Evolutionary conservation across 2,113 vertebrate genomes (phyloP).

Genomic region (Oryzias woworae): DNA sequence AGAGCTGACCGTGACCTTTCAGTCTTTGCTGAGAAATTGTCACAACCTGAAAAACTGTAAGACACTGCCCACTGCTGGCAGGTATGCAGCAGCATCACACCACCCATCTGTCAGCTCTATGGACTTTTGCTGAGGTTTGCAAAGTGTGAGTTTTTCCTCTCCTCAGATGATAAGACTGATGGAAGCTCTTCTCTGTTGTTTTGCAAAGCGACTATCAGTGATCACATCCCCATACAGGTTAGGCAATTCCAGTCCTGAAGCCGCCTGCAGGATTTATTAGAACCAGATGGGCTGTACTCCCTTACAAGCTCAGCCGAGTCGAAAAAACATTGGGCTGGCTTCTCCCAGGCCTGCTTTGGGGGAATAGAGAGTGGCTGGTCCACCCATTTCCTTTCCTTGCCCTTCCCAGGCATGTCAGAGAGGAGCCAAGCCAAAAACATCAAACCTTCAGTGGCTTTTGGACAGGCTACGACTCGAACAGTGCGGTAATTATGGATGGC

Average conservation of each 20-base stretch:
- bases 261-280: slow-evolving; percentile 76
- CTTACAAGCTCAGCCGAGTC: slow-evolving; percentile 69
- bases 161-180: slow-evolving; percentile 35
- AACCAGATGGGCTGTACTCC: slow-evolving; percentile 78
- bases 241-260: slow-evolving; percentile 67
- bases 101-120: slow-evolving; percentile 46
- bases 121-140: slow-evolving; percentile 30
- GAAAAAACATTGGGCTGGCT: slow-evolving; percentile 75
- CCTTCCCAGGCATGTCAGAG: slow-evolving; percentile 91
- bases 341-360: slow-evolving; percentile 71
- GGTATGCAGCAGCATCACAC: slow-evolving; percentile 50
- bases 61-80: slow-evolving; percentile 66
- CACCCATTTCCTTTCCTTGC: slow-evolving; percentile 94
- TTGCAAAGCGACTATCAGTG: slow-evolving; percentile 58
- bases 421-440: slow-evolving; percentile 85
- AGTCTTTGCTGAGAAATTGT: slow-evolving; percentile 36
- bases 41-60: slow-evolving; percentile 21
- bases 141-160: slow-evolving; percentile 38
- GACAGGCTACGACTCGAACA: slow-evolving; percentile 76
- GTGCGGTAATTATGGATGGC: slow-evolving; percentile 70
- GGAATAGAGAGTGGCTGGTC: slow-evolving; percentile 80
- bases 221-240: slow-evolving; percentile 68
- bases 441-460: slow-evolving; percentile 75
- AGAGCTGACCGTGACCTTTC: slow-evolving; percentile 38
- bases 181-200: slow-evolving; percentile 53